A percentile compares a stretch with the other conserved stretches of the same genome.
Conservation (phyloP, 2,113 vertebrate genomes). For the Leiothrix lutea region DNA sequence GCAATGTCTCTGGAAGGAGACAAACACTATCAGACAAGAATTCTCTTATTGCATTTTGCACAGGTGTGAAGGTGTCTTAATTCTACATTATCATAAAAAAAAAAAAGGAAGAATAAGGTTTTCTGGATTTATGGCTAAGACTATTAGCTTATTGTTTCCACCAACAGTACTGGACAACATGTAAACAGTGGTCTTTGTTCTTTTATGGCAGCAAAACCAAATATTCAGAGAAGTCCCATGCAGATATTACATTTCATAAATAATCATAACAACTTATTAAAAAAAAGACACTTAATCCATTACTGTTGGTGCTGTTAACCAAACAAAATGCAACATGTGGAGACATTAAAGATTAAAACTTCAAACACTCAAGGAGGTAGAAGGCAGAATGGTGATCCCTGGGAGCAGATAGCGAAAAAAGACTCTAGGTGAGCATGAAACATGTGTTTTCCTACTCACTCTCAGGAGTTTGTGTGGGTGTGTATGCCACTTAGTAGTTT, state of each 20-base stretch:
- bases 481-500: background rate
- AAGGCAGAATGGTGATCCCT: background rate
- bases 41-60: background rate
- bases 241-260: background rate
- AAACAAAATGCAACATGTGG: background rate
- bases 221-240: background rate
- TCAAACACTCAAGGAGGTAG: background rate
- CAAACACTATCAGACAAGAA: background rate
- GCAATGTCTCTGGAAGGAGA: background rate
- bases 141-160: background rate
- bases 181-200: background rate
- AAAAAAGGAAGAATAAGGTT: background rate
- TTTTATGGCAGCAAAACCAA: background rate
- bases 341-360: background rate
- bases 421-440: background rate
- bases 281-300: background rate
- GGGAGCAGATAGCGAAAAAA: background rate
- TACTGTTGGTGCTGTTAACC: background rate
- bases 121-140: background rate
- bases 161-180: background rate
- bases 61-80: background rate
- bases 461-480: background rate
- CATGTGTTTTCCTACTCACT: background rate
- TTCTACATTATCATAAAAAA: background rate
- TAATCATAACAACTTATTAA: background rate